Evolutionary conservation across 2,113 vertebrate genomes (phyloP).

Genomic region (Scartelaos histophorus): DNA sequence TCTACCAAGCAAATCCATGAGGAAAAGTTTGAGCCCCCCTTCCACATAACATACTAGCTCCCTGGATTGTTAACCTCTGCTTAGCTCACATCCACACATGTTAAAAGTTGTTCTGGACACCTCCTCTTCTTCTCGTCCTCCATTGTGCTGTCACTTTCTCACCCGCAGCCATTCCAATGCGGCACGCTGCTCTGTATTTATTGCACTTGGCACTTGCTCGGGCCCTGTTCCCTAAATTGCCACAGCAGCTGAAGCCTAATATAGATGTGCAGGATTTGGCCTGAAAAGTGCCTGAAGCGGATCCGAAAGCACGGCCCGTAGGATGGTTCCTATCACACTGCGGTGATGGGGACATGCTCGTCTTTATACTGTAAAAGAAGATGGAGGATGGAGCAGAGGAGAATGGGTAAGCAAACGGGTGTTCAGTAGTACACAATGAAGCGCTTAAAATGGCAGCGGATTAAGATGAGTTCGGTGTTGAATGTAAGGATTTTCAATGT

Average conservation of each 20-base stretch:
- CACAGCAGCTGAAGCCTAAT: slow-evolving; percentile 37
- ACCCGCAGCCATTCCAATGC: slow-evolving; percentile 46
- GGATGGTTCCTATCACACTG: slow-evolving; percentile 15
- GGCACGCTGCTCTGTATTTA: slow-evolving; percentile 41
- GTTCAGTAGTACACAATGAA: not conserved
- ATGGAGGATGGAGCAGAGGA: not conserved
- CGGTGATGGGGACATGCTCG: not conserved
- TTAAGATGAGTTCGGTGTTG: not conserved
- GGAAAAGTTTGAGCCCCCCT: not conserved
- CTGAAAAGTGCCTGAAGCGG: slow-evolving; percentile 19
- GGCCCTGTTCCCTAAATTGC: slow-evolving; percentile 41
- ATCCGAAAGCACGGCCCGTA: slow-evolving; percentile 19
- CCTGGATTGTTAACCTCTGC: not conserved
- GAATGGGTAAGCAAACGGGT: slow-evolving; percentile 2
- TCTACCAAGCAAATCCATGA: too few relatives aligned
- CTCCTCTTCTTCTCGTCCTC: slow-evolving; percentile 33
- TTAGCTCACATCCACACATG: slow-evolving; percentile 2
- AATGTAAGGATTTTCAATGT: slow-evolving; percentile 1
- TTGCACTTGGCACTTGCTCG: slow-evolving; percentile 49
- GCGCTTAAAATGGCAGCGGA: not conserved
- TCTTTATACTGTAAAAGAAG: slow-evolving; percentile 9
- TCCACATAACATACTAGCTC: not conserved
- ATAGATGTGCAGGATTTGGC: slow-evolving; percentile 25
- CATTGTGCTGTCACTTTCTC: slow-evolving; percentile 32
- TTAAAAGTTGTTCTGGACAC: slow-evolving; percentile 21